Evolutionary conservation across 1,140 invertebrate species (phyloP).

Genomic region (Tachypleus tridentatus): DNA sequence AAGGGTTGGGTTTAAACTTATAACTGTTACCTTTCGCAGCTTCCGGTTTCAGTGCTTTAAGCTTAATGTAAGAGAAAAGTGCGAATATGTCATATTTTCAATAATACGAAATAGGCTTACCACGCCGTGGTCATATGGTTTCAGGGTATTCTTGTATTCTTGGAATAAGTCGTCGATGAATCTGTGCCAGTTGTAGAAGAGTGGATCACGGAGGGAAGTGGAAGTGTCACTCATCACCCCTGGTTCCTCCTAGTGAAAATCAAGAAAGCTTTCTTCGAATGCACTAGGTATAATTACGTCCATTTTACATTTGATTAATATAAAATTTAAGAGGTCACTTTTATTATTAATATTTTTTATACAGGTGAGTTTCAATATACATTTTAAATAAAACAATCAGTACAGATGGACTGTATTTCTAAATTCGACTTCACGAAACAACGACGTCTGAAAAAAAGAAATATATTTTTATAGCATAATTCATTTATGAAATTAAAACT

Average conservation of each 20-base stretch:
- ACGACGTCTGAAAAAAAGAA: too few relatives aligned
- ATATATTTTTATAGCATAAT: too few relatives aligned
- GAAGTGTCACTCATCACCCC: slow-evolving; percentile 20
- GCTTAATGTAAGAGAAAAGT: not conserved
- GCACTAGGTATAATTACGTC: too few relatives aligned
- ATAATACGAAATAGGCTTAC: slow-evolving; percentile 3
- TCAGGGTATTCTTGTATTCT: slow-evolving; percentile 14
- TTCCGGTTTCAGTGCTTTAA: slow-evolving; percentile 3
- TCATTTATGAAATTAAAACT: not conserved
- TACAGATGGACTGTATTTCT: too few relatives aligned
- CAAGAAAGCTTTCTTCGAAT: too few relatives aligned
- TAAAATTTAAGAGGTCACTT: not conserved
- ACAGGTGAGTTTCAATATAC: too few relatives aligned
- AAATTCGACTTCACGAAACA: too few relatives aligned
- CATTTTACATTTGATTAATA: not conserved
- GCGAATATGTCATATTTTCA: not conserved
- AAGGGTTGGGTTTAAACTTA: slow-evolving; percentile 12
- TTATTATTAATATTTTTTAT: not conserved
- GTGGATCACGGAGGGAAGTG: slow-evolving; percentile 16
- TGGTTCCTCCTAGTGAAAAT: slow-evolving; percentile 19
- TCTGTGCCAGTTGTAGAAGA: slow-evolving; percentile 19
- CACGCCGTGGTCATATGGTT: slow-evolving; percentile 10
- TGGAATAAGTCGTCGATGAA: slow-evolving; percentile 19
- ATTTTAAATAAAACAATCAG: too few relatives aligned
- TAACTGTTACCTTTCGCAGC: not conserved